Evolutionary conservation across 2,113 vertebrate species (phyloP).

Genomic region (Antechinus stuartii): DNA sequence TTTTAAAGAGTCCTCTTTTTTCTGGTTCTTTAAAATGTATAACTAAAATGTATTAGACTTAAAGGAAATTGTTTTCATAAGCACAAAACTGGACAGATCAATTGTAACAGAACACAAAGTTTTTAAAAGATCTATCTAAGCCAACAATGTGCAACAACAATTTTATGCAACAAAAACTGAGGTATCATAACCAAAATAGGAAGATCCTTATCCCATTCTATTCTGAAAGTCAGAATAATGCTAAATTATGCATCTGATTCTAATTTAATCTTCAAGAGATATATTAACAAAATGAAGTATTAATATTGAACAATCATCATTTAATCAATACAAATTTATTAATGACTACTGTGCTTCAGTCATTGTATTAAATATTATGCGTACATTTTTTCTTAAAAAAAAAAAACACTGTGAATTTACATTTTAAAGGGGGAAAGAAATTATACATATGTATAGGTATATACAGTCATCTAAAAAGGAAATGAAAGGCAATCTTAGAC

Average conservation of each 20-base stretch:
- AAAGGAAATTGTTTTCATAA: not conserved
- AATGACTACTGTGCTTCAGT: not conserved
- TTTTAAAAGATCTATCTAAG: not conserved
- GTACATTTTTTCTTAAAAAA: no score
- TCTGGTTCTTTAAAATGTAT: not conserved
- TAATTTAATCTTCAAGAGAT: not conserved
- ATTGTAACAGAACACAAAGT: not conserved
- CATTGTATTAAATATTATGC: no score
- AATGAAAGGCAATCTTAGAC: no score
- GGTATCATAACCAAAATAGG: not conserved
- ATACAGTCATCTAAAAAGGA: no score
- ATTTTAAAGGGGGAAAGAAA: no score
- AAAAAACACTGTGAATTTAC: no score
- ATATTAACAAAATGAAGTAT: not conserved
- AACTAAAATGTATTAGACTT: not conserved
- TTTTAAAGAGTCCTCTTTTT: not conserved
- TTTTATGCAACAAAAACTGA: not conserved
- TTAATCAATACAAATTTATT: not conserved
- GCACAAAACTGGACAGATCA: not conserved
- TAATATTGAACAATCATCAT: not conserved
- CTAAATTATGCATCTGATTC: not conserved
- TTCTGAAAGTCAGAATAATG: not conserved
- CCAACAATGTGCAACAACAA: no score
- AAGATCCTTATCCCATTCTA: not conserved
- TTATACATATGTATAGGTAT: no score